Conservation (phyloP, 2,797 vertebrate genomes). For the Spheniscus humboldti region DNA sequence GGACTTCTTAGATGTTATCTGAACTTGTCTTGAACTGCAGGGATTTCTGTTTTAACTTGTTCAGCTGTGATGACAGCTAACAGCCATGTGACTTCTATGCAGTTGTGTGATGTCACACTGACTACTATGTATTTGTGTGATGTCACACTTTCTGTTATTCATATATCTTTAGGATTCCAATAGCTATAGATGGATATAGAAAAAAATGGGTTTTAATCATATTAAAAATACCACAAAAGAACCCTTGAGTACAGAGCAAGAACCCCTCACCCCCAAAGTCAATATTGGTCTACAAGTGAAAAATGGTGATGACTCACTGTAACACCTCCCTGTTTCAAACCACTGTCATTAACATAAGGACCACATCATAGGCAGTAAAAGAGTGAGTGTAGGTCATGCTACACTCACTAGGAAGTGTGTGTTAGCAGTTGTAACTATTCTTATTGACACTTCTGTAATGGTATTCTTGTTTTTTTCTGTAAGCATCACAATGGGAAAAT, state of each 20-base stretch:
- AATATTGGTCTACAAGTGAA: neutral
- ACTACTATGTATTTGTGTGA: neutral
- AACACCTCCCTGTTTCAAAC: neutral
- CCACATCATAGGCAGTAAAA: fast-evolving
- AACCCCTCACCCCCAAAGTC: neutral
- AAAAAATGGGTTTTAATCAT: neutral
- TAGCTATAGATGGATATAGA: neutral
- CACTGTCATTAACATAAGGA: neutral
- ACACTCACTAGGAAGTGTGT: neutral
- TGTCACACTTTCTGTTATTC: neutral
- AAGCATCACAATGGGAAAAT: neutral
- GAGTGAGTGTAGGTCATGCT: neutral
- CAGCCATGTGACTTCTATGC: neutral
- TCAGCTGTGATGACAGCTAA: neutral
- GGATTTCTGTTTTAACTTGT: neutral
- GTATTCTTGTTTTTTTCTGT: neutral
- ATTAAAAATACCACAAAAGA: neutral
- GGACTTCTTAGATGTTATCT: neutral
- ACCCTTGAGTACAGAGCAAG: neutral
- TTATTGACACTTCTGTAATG: neutral
- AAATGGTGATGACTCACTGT: neutral
- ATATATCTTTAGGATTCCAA: neutral
- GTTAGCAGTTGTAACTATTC: neutral
- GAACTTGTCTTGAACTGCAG: neutral
- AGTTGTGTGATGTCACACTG: no score